These are phyloP conservation scores for Athalia cordata DNA, from an alignment of 2,888 invertebrate species.

Conservation along the genomic window DNA sequence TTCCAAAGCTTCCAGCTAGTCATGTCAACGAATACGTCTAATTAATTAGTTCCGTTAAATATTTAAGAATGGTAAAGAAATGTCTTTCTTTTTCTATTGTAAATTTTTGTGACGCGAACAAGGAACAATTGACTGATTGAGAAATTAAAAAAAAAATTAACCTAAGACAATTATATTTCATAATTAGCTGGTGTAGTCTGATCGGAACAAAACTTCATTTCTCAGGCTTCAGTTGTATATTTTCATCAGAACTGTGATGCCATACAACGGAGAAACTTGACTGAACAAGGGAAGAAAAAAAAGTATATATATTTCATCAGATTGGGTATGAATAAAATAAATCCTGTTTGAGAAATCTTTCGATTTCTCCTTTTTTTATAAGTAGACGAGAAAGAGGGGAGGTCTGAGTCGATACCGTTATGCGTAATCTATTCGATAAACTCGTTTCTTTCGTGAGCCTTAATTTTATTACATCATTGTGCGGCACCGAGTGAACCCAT, in stretches of 20 bases:
- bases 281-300: too few species aligned
- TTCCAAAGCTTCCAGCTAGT: too few species aligned
- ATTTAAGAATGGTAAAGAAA: too few species aligned
- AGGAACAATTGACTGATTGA: too few species aligned
- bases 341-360: too few species aligned
- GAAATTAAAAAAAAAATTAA: not conserved
- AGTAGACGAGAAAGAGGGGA: too few species aligned
- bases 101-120: too few species aligned
- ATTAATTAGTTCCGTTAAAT: too few species aligned
- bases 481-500: not conserved
- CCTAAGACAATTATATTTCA: not conserved
- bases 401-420: not conserved
- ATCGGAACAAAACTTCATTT: conserved; percentile 14
- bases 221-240: conserved; percentile 22
- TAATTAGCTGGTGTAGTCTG: conserved; percentile 8
- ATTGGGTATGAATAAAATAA: too few species aligned
- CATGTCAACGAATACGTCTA: too few species aligned
- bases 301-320: not conserved
- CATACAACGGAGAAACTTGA: not conserved
- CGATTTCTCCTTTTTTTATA: too few species aligned
- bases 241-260: conserved; percentile 21
- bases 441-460: conserved; percentile 21
- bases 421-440: conserved; percentile 6
- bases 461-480: not conserved
- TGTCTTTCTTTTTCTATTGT: too few species aligned